A percentile compares a stretch with the other conserved stretches of the same genome.
phyloP scores from a whole-genome alignment of 2,797 vertebrate genomes.

The Coreius guichenoti region DNA sequence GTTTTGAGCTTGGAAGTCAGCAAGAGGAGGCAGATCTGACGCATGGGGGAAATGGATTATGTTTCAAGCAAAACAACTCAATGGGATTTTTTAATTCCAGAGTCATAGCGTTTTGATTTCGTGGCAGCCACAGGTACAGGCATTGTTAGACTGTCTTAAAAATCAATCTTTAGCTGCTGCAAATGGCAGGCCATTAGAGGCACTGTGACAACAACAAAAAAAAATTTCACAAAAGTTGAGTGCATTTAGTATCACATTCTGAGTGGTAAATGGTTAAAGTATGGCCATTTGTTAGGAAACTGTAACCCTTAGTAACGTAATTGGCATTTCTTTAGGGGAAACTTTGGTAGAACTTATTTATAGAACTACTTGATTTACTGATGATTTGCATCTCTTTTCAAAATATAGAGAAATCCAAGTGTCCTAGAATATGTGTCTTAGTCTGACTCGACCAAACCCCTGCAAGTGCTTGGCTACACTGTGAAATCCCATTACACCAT shows the following conservation, averaged over 20 bases:
- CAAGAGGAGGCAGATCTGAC: constrained; percentile 31
- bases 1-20: constrained; percentile 21
- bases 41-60: constrained; percentile 29
- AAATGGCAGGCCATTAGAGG: constrained; percentile 21
- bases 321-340: not conserved
- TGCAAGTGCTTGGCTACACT: constrained; percentile 29
- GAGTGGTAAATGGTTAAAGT: not conserved
- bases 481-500: constrained; percentile 54
- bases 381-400: not conserved
- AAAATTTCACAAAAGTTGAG: not conserved
- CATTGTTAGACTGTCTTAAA: constrained; percentile 32
- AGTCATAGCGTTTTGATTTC: constrained; percentile 29
- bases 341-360: not conserved
- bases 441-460: constrained; percentile 36
- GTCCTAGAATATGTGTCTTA: constrained; percentile 23
- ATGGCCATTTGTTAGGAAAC: not conserved
- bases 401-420: constrained; percentile 11
- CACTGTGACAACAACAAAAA: constrained; percentile 22
- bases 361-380: not conserved
- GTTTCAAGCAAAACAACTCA: constrained; percentile 34
- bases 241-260: constrained; percentile 8
- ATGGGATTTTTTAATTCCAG: constrained; percentile 31
- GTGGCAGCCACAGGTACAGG: constrained; percentile 11
- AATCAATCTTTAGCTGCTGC: constrained; percentile 37
- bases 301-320: not conserved